Conservation (phyloP, 2,888 invertebrate genomes). For the Volucella bombylans region DNA sequence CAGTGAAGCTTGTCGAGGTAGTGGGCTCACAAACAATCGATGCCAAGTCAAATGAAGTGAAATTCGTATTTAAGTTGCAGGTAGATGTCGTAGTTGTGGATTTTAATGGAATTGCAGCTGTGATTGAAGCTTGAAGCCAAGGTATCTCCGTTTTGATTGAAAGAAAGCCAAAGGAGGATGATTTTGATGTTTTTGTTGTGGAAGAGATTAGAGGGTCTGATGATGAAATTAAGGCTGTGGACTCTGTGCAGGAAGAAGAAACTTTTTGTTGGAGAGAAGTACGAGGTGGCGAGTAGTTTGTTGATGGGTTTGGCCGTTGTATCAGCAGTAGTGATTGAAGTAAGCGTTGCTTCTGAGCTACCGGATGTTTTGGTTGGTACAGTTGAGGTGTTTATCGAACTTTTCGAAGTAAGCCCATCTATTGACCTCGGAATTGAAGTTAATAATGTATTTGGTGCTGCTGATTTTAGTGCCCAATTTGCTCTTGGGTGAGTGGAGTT, state of each 20-base stretch:
- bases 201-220: slow-evolving; percentile 47
- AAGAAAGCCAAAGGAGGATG: slow-evolving; percentile 27
- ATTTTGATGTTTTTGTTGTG: slow-evolving; percentile 11
- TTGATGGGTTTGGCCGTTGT: background rate
- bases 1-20: slow-evolving; percentile 70
- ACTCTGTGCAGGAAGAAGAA: slow-evolving; percentile 42
- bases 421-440: background rate
- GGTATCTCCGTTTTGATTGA: slow-evolving; percentile 58
- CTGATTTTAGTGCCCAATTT: slow-evolving; percentile 35
- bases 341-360: background rate
- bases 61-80: slow-evolving; percentile 35
- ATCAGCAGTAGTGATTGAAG: background rate
- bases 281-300: slow-evolving; percentile 19
- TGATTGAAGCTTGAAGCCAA: slow-evolving; percentile 37
- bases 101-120: slow-evolving; percentile 2
- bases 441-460: background rate
- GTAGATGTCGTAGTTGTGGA: slow-evolving; percentile 13
- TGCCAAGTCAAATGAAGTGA: slow-evolving; percentile 44
- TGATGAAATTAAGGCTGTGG: background rate
- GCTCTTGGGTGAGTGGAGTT: background rate
- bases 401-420: background rate
- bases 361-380: background rate
- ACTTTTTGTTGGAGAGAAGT: slow-evolving; percentile 55
- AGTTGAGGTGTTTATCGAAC: background rate
- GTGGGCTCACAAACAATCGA: slow-evolving; percentile 44